Evolutionary conservation across 1,140 invertebrate genomes (phyloP).

Genomic region (Hylaeus volcanicus): DNA sequence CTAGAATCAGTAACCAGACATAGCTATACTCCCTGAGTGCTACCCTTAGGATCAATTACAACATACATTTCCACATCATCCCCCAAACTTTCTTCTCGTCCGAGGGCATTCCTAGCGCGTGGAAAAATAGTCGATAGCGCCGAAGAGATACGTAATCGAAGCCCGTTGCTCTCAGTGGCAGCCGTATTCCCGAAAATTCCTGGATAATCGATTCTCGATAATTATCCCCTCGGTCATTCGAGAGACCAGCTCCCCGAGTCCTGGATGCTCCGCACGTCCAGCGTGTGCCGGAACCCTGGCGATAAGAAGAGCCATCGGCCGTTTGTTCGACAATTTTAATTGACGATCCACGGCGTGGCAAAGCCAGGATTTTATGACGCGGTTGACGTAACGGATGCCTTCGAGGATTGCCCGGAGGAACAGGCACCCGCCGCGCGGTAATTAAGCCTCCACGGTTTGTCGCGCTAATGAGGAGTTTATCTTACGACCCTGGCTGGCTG

Average conservation of each 20-base stretch:
- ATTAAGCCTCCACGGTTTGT: conserved; percentile 68
- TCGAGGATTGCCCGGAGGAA: conserved; percentile 23
- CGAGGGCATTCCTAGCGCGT: too few species aligned
- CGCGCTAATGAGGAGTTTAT: conserved; percentile 71
- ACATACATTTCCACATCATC: too few species aligned
- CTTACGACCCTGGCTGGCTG: conserved; percentile 47
- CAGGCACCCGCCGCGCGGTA: conserved; percentile 56
- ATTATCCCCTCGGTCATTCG: conserved; percentile 5
- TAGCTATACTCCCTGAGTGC: too few species aligned
- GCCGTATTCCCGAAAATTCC: conserved; percentile 12
- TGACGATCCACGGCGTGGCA: neutral
- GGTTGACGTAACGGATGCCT: conserved; percentile 10
- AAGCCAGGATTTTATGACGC: conserved; percentile 39
- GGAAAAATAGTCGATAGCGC: too few species aligned
- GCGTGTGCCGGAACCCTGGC: neutral
- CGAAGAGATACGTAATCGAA: conserved; percentile 17
- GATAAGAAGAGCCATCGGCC: conserved; percentile 8
- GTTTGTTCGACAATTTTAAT: conserved; percentile 40
- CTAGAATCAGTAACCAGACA: too few species aligned
- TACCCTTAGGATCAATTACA: too few species aligned
- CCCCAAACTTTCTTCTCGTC: too few species aligned
- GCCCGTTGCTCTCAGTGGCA: neutral
- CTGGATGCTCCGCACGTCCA: conserved; percentile 25
- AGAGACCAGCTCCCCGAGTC: neutral
- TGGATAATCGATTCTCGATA: conserved; percentile 33